These are phyloP conservation scores for Lateolabrax maculatus DNA, from an alignment of 2,797 vertebrate species.

Conservation along the genomic window DNA sequence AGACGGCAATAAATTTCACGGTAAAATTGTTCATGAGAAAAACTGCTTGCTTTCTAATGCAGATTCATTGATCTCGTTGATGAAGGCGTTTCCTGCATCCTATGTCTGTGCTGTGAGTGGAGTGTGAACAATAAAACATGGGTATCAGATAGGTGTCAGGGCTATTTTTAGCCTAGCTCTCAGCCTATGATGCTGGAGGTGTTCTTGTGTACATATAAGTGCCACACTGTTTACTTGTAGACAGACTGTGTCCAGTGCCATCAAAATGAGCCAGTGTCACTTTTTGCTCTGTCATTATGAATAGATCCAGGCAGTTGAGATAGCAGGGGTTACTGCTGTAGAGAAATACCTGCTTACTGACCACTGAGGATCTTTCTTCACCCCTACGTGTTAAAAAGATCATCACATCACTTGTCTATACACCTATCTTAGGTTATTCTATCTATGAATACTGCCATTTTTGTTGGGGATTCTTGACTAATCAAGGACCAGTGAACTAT, in stretches of 20 bases:
- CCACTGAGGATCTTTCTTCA: not conserved
- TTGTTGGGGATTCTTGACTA: not conserved
- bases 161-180: conserved; percentile 48
- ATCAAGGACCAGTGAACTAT: not conserved
- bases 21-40: conserved; percentile 6
- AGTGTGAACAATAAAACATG: conserved; percentile 39
- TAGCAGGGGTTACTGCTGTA: not conserved
- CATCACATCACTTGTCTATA: not conserved
- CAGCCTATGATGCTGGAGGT: conserved; percentile 27
- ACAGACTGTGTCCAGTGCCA: not conserved
- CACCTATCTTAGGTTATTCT: not conserved
- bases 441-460: not conserved
- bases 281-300: not conserved
- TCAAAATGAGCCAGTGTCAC: conserved; percentile 3
- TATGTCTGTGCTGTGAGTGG: not conserved
- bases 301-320: not conserved
- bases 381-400: not conserved
- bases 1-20: not conserved
- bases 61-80: not conserved
- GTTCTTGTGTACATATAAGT: conserved; percentile 28
- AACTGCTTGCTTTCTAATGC: not conserved
- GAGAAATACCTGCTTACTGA: not conserved
- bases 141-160: conserved; percentile 45
- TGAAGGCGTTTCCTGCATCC: not conserved
- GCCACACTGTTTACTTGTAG: conserved; percentile 7